These are phyloP conservation scores for Gymnocephalus cernua DNA, from an alignment of 2,113 vertebrate species.

Conservation along the genomic window DNA sequence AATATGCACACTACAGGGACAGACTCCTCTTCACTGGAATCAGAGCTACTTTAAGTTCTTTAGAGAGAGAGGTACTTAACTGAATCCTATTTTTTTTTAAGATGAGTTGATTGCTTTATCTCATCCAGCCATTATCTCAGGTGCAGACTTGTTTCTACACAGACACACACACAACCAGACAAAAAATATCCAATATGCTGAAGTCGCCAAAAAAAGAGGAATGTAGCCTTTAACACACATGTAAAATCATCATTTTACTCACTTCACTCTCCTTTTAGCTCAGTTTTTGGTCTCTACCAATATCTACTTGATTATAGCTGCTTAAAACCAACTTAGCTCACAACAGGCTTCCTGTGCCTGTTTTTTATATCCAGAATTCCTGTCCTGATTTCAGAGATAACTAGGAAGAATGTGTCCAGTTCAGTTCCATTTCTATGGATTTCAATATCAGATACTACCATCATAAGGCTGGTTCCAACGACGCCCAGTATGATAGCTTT, in stretches of 20 bases:
- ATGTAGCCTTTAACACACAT: not conserved
- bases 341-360: not conserved
- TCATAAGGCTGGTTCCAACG: not conserved
- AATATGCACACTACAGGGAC: constrained; percentile 65
- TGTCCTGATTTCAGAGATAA: not conserved
- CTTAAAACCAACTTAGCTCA: not conserved
- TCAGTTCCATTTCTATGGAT: not conserved
- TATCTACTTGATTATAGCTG: not conserved
- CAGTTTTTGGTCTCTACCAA: not conserved
- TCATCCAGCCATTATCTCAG: constrained; percentile 51
- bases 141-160: constrained; percentile 26
- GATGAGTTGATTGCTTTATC: constrained; percentile 57
- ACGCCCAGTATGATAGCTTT: not conserved
- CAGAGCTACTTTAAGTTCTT: constrained; percentile 62
- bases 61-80: constrained; percentile 57
- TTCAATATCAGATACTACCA: not conserved
- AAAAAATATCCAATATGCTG: not conserved
- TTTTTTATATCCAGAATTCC: not conserved
- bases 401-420: not conserved
- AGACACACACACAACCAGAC: not conserved
- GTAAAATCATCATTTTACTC: not conserved
- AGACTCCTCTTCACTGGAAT: constrained; percentile 59
- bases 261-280: not conserved
- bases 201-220: constrained; percentile 9
- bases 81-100: constrained; percentile 18